Base-by-base conservation (phyloP, 1,140 invertebrate genomes). In the Calosoma granatense region DNA sequence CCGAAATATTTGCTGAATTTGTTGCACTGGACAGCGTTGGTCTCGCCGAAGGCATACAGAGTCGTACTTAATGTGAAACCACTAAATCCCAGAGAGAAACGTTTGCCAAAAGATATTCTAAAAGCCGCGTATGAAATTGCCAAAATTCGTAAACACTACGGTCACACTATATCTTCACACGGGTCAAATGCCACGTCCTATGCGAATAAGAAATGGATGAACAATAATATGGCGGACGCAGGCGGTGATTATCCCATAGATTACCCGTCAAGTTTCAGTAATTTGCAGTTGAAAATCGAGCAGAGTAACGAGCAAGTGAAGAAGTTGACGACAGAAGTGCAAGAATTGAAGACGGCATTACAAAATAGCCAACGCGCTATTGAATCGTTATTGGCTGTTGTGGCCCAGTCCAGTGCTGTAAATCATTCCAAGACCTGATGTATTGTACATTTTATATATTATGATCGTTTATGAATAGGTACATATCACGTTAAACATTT, bases 11-110 rank as follows among this genome's bases (percentile, higher is more conserved):
- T 90, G 2, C 72, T 84, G 43, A 85, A 84, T 69, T 70, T 88
- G 9, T 64, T 91, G 1, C 83, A 88, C 63, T 84, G 83, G 67
- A 84, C 85, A 0, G 84, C 87, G 0, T 63, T 89, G 22, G 80
- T 90, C 0, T 81, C 87, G 0, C 88, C 87, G 0, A 83, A 86
- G 58, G 85, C 86, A 0, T 86, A 89, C 59, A 74, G 86, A 56
- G 87, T 86, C 1, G 85, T 88, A 1, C 62, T 89, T 2, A 87
- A 86, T 56, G 87, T 90, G 0, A 85, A 87, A 65, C 88, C 87
- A 0, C 71, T 90, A 14, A 90, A 88, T 73, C 87, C 87, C 0
- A 78, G 85, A 53, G 88, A 90, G 65, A 89, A 86, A 64, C 78
- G 87, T 20, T 65, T 91, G 19, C 88, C 87, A 0, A 75, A 80